These are phyloP conservation scores for Glaucopsyche alexis DNA, from an alignment of 2,888 invertebrate species.

Conservation along the genomic window DNA sequence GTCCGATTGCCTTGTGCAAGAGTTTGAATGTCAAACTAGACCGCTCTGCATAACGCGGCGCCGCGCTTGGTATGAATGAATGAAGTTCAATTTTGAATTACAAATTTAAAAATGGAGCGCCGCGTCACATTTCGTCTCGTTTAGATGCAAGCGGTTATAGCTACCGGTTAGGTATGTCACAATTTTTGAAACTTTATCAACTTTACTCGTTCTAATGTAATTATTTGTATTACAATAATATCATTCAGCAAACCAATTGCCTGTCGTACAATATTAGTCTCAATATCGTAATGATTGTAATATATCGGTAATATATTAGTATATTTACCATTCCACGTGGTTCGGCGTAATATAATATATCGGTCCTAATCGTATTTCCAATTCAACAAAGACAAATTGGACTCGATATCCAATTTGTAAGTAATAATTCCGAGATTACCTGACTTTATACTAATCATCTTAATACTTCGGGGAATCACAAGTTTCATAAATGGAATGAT, in stretches of 20 bases:
- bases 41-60: too few species aligned
- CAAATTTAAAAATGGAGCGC: too few species aligned
- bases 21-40: too few species aligned
- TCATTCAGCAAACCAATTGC: not conserved
- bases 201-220: not conserved
- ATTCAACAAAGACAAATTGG: conserved; percentile 16
- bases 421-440: conserved; percentile 14
- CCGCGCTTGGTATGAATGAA: too few species aligned
- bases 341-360: not conserved
- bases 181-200: too few species aligned
- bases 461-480: not conserved
- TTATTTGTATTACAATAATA: not conserved
- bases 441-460: not conserved
- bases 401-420: conserved; percentile 22
- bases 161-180: too few species aligned
- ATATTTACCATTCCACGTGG: conserved; percentile 19
- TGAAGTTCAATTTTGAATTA: too few species aligned
- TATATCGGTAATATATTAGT: not conserved
- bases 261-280: not conserved
- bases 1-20: too few species aligned
- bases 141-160: too few species aligned
- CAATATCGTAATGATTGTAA: not conserved
- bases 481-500: not conserved
- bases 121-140: too few species aligned
- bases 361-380: conserved; percentile 1